Base-by-base conservation (phyloP, 2,797 vertebrate species). In the Ambastaia sidthimunki region DNA sequence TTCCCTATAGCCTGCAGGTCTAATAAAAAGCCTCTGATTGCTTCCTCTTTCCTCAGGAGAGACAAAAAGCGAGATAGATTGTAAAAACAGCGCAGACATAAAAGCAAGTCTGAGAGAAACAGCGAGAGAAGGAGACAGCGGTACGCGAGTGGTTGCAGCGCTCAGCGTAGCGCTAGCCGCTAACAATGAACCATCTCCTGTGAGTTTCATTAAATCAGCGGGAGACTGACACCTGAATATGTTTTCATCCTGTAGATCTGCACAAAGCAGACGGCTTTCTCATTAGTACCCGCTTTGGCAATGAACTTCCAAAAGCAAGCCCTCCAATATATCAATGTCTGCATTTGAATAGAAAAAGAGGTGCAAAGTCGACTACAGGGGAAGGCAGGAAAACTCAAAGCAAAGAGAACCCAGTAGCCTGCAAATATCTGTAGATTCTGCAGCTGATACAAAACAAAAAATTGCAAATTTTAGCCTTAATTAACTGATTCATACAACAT, bases 211-310 rank as follows among this genome's bases (percentile, higher is more conserved):
- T 91, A 92, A 90, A 92, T 88, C 88, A 87, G 82, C 67, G 48
- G 85, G 88, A 91, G 92, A 94, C 88, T 93, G 92, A 93, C 91
- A 93, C 90, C 91, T 92, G 92, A 93, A 91, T 92, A 90, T 89
- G 87, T 89, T 91, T 89, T 91, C 90, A 91, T 88, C 87, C 88
- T 81, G 84, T 80, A 90, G 89, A 89, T 89, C 80, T 62, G 86
- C 89, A 88, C 88, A 87, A 81, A 81, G 82, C 78, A 87, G 83
- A 77, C 76, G 83, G 83, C 57, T 80, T 54, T 71, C 82, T 86
- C 83, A 86, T 86, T 87, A 87, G 84, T 79, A 80, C 71, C 72
- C 76, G 76, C 83, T 83, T 82, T 82, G 78, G 76, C 82, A 76
- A 87, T 86, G 81, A 85, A 83, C 82, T 86, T 86, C 80, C 57